Percentiles rank a stretch among this genome's conserved stretches.
phyloP scores from a whole-genome alignment of 2,888 invertebrate species.

The Xestoiulus laeticollis region DNA sequence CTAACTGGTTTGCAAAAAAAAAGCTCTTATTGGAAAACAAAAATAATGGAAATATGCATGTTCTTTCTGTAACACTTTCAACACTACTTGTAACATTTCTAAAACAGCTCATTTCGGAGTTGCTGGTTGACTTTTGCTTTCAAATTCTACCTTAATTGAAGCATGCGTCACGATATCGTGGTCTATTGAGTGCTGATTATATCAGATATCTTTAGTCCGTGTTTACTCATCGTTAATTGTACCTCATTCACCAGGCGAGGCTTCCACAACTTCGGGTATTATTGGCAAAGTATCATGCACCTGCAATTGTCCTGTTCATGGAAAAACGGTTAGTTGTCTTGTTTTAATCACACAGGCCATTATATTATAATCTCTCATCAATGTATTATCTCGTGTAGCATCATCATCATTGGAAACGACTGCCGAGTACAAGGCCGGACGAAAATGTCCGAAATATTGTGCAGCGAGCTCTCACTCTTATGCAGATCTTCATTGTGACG shows the following conservation, averaged over 20 bases:
- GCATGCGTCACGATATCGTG: not conserved
- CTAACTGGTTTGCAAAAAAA: too few relatives aligned
- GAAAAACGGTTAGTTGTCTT: not conserved
- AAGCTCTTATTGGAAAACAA: too few relatives aligned
- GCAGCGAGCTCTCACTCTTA: slow-evolving; percentile 84
- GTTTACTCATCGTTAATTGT: not conserved
- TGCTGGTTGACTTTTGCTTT: not conserved
- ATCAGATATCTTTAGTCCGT: not conserved
- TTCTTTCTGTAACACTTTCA: not conserved
- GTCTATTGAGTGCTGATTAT: not conserved
- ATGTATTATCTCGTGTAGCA: not conserved
- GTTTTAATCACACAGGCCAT: not conserved
- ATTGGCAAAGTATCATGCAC: slow-evolving; percentile 64
- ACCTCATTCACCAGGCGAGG: slow-evolving; percentile 60
- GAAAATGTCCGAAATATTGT: slow-evolving; percentile 71
- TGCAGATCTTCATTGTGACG: slow-evolving; percentile 91
- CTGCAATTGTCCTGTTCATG: slow-evolving; percentile 64
- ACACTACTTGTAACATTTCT: not conserved
- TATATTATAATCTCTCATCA: not conserved
- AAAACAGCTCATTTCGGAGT: too few relatives aligned
- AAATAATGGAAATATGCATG: too few relatives aligned
- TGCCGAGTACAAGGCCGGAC: not conserved
- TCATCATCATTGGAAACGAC: not conserved
- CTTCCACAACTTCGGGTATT: slow-evolving; percentile 61
- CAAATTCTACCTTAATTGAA: not conserved